Evolutionary conservation across 1,140 invertebrate species (phyloP).

Genomic region (Trissolcus basalis): DNA sequence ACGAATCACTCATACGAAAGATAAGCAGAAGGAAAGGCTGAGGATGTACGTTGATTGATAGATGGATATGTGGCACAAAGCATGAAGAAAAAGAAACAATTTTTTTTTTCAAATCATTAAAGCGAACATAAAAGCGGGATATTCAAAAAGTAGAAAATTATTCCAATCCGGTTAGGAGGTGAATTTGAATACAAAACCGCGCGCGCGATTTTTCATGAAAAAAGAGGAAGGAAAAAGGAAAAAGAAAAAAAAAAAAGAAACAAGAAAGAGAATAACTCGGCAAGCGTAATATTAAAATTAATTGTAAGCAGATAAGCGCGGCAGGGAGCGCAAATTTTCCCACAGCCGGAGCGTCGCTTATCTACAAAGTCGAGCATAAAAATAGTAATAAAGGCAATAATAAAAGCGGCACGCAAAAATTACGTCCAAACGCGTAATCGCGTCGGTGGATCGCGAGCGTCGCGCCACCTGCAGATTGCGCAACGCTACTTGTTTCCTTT

Average conservation of each 20-base stretch:
- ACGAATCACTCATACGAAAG: conserved; percentile 32
- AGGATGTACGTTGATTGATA: conserved; percentile 71
- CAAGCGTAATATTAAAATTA: conserved; percentile 48
- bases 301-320: conserved; percentile 50
- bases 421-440: conserved; percentile 43
- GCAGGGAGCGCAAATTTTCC: conserved; percentile 33
- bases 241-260: not conserved
- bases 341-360: conserved; percentile 52
- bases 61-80: conserved; percentile 32
- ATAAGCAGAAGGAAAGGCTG: conserved; percentile 51
- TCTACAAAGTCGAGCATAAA: conserved; percentile 57
- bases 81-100: conserved; percentile 4
- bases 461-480: conserved; percentile 35
- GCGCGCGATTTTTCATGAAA: too few species aligned
- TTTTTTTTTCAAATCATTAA: not conserved
- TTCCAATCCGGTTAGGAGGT: not conserved
- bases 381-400: conserved; percentile 51
- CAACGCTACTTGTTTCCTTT: not conserved
- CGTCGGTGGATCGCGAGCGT: conserved; percentile 33
- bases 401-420: conserved; percentile 43
- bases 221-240: too few species aligned
- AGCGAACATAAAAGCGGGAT: not conserved
- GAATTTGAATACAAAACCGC: too few species aligned
- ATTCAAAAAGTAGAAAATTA: not conserved
- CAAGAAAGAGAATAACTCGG: not conserved